phyloP scores from a whole-genome alignment of 2,797 vertebrate genomes.

The Notolepis coatsorum region DNA sequence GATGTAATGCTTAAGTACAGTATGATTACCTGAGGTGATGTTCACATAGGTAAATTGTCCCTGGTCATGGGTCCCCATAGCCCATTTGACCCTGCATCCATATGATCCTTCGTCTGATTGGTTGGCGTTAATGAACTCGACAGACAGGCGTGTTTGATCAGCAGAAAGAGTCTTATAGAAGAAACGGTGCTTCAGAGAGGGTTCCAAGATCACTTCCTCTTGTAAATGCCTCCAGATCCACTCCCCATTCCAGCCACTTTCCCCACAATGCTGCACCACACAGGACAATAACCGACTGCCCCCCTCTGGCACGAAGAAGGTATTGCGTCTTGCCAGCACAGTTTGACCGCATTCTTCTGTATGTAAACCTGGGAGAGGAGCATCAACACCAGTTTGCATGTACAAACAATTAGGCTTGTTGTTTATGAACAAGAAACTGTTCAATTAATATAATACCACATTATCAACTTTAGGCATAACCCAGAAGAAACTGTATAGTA shows the following conservation, averaged over 20 bases:
- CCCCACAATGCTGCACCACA: constrained; percentile 69
- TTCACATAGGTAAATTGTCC: constrained; percentile 65
- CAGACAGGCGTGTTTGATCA: constrained; percentile 26
- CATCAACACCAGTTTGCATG: too few relatives aligned
- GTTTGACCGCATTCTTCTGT: constrained; percentile 10
- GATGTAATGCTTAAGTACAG: too few relatives aligned
- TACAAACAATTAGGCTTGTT: too few relatives aligned
- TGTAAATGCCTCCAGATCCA: constrained; percentile 45
- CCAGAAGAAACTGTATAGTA: too few relatives aligned
- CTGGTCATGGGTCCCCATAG: fast-evolving
- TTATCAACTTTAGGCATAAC: too few relatives aligned
- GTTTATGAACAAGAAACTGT: too few relatives aligned
- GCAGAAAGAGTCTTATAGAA: background rate
- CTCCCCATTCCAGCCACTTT: constrained; percentile 41
- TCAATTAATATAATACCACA: too few relatives aligned
- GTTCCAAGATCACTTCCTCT: background rate
- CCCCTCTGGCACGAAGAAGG: constrained; percentile 34
- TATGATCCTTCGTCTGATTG: constrained; percentile 67
- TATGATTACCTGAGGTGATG: constrained; percentile 49
- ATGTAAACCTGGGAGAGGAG: constrained; percentile 46
- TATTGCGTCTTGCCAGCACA: constrained; percentile 39
- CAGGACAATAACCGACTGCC: constrained; percentile 58
- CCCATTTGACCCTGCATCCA: constrained; percentile 55
- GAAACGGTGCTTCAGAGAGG: constrained; percentile 15
- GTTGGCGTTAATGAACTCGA: constrained; percentile 45